These are phyloP conservation scores for Perithous albicinctus DNA, from an alignment of 2,888 invertebrate species.

Conservation along the genomic window DNA sequence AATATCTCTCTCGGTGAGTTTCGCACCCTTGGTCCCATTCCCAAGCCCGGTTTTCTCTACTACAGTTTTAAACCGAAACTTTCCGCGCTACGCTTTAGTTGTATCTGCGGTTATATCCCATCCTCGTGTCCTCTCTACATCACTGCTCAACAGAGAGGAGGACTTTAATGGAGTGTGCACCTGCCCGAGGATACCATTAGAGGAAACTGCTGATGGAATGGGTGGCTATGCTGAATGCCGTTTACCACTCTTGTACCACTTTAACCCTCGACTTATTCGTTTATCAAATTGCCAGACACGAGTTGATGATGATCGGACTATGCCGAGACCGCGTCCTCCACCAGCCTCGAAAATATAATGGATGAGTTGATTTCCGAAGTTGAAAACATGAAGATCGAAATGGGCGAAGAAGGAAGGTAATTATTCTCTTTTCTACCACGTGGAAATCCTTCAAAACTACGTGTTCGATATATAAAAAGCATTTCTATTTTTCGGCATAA, in stretches of 20 bases:
- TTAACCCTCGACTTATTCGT: conserved; percentile 22
- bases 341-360: no score
- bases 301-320: neutral
- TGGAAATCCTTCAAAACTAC: no score
- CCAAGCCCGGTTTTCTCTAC: conserved; percentile 1
- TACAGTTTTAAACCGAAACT: conserved; percentile 64
- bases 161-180: conserved; percentile 56
- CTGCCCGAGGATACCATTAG: conserved; percentile 62
- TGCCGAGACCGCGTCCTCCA: no score
- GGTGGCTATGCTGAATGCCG: neutral
- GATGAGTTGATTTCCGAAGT: no score
- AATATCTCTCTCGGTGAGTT: conserved; percentile 25
- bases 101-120: conserved; percentile 45
- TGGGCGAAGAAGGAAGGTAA: no score
- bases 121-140: neutral
- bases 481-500: neutral
- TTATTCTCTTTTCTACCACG: no score
- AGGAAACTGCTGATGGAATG: conserved; percentile 47
- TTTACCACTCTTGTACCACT: conserved; percentile 8
- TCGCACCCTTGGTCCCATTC: conserved; percentile 34
- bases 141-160: neutral
- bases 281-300: neutral
- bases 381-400: no score
- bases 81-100: conserved; percentile 54
- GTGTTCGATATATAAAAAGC: no score